Base-by-base conservation (phyloP, 2,113 vertebrate genomes). In the Alethe castanea region DNA sequence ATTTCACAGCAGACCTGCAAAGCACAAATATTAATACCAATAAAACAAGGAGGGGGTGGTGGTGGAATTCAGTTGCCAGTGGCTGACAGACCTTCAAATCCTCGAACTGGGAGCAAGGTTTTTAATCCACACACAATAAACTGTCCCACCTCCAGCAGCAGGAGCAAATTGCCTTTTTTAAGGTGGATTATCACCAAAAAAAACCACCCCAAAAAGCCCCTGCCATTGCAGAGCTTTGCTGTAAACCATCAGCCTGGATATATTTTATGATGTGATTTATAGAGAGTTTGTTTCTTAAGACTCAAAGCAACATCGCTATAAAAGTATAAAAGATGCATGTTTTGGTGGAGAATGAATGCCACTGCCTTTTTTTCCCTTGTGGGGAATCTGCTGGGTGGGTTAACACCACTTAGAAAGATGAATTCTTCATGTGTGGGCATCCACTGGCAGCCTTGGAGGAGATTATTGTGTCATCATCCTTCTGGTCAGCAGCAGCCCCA, bases 241-340 rank as follows among this genome's bases (percentile, higher is more conserved):
- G 61, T 86, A 90, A 96, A 66, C 67, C 57, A 81, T 81, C 85
- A 81, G 45, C 87, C 79, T 83, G 88, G 76, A 42, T 95, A 56
- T 45, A 57, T 94, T 95, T 97, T 95, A 97, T 95, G 84, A 95
- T 66, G 92, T 95, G 96, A 94, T 97, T 96, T 96, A 96, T 84
- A 59, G 88, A 90, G 62, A 81, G 88, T 90, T 97, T 88, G 82
- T 90, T 96, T 90, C 95, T 86, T 40, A 61, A 86, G 77, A 86
- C 92, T 88, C 82, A 61, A 88, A 93, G 72, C 72, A 92, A 83
- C 88, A 84, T 83, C 36, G 44, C 88, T 86, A 70, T 93, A 84
- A 93, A 96, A 93, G 56, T 23, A 73, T 76, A 73, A 94, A 80
- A 90, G 88, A 86, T 84, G 88, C 14, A 0, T 82, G 54, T 88